Conservation (phyloP, 2,888 invertebrate species). For the Microctonus aethiopoides region DNA sequence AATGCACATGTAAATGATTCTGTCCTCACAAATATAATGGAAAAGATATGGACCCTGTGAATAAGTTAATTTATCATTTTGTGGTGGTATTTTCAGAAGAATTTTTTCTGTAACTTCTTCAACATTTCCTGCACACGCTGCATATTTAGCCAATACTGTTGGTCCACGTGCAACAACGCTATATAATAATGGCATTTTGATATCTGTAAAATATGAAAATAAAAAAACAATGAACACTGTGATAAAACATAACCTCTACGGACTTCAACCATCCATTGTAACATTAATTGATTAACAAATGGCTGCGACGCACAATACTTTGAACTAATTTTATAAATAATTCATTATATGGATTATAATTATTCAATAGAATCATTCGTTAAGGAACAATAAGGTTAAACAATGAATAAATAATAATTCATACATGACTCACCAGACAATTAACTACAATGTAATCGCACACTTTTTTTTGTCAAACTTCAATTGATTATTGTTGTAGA, state of each 20-base stretch:
- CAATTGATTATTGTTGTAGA: too few species aligned
- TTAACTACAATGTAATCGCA: too few species aligned
- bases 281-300: neutral
- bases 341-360: too few species aligned
- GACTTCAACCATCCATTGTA: neutral
- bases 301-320: too few species aligned
- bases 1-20: constrained; percentile 92
- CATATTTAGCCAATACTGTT: constrained; percentile 89
- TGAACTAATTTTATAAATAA: too few species aligned
- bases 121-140: constrained; percentile 93
- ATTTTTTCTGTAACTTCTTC: constrained; percentile 94
- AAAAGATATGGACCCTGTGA: constrained; percentile 93
- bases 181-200: constrained; percentile 88
- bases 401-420: too few species aligned
- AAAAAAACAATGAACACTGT: neutral
- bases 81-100: constrained; percentile 85
- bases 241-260: neutral
- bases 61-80: constrained; percentile 91
- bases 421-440: too few species aligned
- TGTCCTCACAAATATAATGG: constrained; percentile 89
- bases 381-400: too few species aligned
- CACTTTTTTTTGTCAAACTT: too few species aligned
- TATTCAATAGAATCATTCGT: too few species aligned
- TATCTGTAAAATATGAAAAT: constrained; percentile 32
- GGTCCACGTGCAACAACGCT: constrained; percentile 89